Conservation (phyloP, 2,797 vertebrate species). For the Leptoclinus maculatus region DNA sequence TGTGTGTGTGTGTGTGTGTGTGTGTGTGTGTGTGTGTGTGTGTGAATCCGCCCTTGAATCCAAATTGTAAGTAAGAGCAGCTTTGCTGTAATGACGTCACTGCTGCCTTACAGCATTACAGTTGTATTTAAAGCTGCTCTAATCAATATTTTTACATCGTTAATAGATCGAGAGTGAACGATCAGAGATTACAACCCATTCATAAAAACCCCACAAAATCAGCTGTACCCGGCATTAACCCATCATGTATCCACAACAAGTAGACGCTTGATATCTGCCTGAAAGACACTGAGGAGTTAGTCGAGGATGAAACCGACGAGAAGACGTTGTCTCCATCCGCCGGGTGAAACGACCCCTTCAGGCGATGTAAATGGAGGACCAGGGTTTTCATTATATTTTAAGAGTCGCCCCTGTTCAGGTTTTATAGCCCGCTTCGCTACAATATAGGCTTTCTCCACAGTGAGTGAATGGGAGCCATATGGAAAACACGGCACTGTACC, state of each 20-base stretch:
- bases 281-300: background rate
- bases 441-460: conserved; percentile 71
- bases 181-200: too few species aligned
- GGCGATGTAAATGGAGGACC: conserved; percentile 26
- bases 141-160: too few species aligned
- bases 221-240: too few species aligned
- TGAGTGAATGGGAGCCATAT: conserved; percentile 75
- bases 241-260: too few species aligned
- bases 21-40: background rate
- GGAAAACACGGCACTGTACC: conserved; percentile 71
- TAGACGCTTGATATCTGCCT: too few species aligned
- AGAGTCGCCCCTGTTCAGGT: conserved; percentile 61
- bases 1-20: background rate
- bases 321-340: background rate
- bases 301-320: too few species aligned
- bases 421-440: conserved; percentile 67
- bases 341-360: conserved; percentile 51
- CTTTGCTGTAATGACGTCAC: background rate
- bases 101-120: too few species aligned
- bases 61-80: background rate
- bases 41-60: background rate
- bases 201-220: too few species aligned
- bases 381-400: conserved; percentile 68
- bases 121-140: too few species aligned
- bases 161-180: too few species aligned